Base-by-base conservation (phyloP, 2,797 vertebrate species). In the Meda fulgida region DNA sequence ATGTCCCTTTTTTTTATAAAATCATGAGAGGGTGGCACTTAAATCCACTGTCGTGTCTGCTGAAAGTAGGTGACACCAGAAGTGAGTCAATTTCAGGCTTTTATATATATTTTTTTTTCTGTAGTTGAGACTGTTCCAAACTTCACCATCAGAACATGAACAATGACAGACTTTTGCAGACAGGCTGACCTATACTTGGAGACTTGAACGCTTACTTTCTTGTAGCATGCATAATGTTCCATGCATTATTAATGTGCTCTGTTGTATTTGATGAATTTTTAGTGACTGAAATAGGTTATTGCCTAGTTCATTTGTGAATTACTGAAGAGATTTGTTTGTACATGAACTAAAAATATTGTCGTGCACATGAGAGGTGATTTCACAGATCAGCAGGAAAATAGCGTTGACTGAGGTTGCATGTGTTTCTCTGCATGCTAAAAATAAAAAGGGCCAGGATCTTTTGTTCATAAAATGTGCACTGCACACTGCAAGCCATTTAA, bases 211-310 rank as follows among this genome's bases (percentile, higher is more conserved):
- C 76, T 71, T n/a, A 60, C 23, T 63, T 83, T 83, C 10, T 66
- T 55, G 34, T n/a, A 1, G 18, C 77, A 69, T 86, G 72, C 87
- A 86, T 86, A 84, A 67, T 86, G 88, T 84, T 63, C 31, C 83
- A 65, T 34, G 48, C 85, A 79, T 43, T 86, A 86, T 84, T 89
- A 87, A 84, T 88, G 63, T 21, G 78, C 81, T 67, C 43, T 63
- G 43, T 82, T 91, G 85, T 58, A 92, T 75, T 46, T 78, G 90
- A 94, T 90, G 87, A 91, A 93, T 86, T 91, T 88, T 81, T 85
- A 88, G 89, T 94, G 94, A 94, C 93, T 93, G 89, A 93, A 94
- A 93, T 90, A 84, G 93, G 93, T 94, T 93, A 94, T 90, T 91
- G 87, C 91, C 87, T 88, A 26, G 70, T 63, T 73, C 18, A 34